Conservation (phyloP, 1,140 invertebrate genomes). For the Macrobrachium rosenbergii region DNA sequence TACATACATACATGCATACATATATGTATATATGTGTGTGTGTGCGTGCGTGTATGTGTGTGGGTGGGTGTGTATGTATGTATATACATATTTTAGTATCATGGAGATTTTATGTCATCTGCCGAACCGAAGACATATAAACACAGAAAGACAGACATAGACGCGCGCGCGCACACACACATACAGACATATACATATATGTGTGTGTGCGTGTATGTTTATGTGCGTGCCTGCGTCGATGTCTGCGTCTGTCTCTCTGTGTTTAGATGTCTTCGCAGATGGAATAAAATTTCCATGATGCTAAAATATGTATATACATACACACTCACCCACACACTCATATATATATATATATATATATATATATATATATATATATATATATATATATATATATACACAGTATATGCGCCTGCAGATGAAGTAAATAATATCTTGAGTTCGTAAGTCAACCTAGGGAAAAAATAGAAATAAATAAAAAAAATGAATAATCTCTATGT, state of each 20-base stretch:
- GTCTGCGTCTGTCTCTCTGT: neutral
- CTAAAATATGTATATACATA: neutral
- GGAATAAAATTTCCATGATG: neutral
- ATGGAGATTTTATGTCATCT: too few species aligned
- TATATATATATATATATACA: conserved; percentile 22
- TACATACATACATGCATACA: neutral
- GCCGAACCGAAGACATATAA: neutral
- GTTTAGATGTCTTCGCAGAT: neutral
- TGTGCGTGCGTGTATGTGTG: too few species aligned
- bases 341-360: too few species aligned
- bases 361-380: conserved; percentile 7
- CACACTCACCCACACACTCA: too few species aligned
- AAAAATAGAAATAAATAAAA: too few species aligned
- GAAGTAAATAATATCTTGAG: too few species aligned
- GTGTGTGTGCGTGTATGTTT: too few species aligned
- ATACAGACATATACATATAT: neutral
- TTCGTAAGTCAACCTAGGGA: too few species aligned
- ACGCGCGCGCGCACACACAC: neutral
- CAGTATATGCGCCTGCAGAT: neutral
- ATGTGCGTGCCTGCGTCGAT: too few species aligned
- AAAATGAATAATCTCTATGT: too few species aligned
- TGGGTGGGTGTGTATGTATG: neutral
- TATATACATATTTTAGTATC: neutral
- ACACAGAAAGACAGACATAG: neutral
- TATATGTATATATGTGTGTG: neutral